Percentiles rank a stretch among this genome's conserved stretches.
These are phyloP conservation scores for Trachemys scripta DNA, from an alignment of 2,113 vertebrate genomes.

Conservation along the genomic window DNA sequence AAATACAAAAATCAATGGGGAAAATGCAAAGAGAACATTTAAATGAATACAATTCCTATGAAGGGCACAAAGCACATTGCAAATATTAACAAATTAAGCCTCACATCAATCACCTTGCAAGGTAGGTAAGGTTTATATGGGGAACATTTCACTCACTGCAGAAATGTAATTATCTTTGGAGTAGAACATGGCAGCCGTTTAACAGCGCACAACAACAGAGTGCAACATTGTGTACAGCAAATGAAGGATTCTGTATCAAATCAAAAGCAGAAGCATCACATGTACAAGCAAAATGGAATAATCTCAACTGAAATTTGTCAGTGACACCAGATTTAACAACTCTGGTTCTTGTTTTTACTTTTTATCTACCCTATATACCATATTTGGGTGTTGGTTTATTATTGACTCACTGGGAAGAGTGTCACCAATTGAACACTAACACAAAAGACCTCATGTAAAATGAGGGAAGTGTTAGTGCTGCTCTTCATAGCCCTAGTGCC, in stretches of 20 bases:
- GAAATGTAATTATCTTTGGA: constrained; percentile 33
- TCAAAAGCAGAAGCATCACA: not conserved
- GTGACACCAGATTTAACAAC: not conserved
- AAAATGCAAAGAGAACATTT: not conserved
- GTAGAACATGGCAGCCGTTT: not conserved
- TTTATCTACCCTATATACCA: not conserved
- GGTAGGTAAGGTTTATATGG: not conserved
- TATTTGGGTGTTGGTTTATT: not conserved
- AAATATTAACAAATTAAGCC: constrained; percentile 27
- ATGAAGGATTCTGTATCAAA: not conserved
- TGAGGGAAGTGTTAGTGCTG: not conserved
- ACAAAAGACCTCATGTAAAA: not conserved
- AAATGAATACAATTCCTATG: not conserved
- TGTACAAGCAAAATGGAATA: not conserved
- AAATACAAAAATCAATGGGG: not conserved
- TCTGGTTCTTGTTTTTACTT: not conserved
- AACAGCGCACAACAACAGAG: not conserved
- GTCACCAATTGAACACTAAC: not conserved
- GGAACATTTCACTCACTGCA: constrained; percentile 45
- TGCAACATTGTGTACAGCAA: constrained; percentile 4
- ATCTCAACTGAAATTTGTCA: not conserved
- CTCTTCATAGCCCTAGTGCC: not conserved
- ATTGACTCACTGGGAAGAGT: not conserved
- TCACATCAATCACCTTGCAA: constrained; percentile 36
- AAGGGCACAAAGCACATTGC: constrained; percentile 1